These are phyloP conservation scores for Candoia aspera DNA, from an alignment of 2,113 vertebrate genomes.

Conservation along the genomic window DNA sequence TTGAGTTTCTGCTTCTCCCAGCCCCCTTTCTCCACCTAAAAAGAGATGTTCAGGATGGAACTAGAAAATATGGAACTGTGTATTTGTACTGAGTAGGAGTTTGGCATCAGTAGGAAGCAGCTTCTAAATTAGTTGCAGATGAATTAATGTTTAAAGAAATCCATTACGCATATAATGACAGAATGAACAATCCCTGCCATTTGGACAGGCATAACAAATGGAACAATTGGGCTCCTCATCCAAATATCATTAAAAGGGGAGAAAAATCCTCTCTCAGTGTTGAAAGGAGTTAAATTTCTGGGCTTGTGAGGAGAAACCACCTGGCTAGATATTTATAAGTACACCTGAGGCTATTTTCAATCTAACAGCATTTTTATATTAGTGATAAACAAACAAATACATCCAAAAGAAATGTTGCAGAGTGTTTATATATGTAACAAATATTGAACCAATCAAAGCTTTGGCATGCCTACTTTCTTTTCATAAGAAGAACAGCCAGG, in stretches of 20 bases:
- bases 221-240: neutral
- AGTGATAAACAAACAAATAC: neutral
- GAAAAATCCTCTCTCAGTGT: neutral
- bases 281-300: neutral
- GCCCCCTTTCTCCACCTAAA: neutral
- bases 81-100: constrained; percentile 10
- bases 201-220: constrained; percentile 2
- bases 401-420: no score
- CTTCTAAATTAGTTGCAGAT: constrained; percentile 28
- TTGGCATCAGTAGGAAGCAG: neutral
- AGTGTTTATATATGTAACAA: neutral
- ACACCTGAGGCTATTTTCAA: neutral
- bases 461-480: neutral
- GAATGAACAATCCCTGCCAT: neutral
- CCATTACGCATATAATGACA: neutral
- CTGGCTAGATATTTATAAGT: neutral
- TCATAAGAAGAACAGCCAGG: neutral
- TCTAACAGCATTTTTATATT: neutral
- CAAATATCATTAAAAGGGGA: neutral
- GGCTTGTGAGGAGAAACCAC: neutral
- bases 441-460: constrained; percentile 6
- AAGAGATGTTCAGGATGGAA: neutral
- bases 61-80: constrained; percentile 5
- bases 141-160: neutral
- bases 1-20: neutral